Evolutionary conservation across 2,888 invertebrate genomes (phyloP).

Genomic region (Lottia gigantea): DNA sequence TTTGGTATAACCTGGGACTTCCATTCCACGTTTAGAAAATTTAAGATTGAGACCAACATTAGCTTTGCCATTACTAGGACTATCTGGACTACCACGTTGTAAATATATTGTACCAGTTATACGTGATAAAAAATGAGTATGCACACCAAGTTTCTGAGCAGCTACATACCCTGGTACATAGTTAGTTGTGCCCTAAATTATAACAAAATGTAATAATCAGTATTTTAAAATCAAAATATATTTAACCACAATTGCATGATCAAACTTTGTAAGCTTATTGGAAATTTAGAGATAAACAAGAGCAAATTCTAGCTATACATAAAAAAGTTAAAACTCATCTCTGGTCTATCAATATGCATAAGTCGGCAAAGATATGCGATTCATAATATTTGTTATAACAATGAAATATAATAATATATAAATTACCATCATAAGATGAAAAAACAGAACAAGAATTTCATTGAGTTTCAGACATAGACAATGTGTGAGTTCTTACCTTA

Average conservation of each 20-base stretch:
- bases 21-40: constrained; percentile 80
- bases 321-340: too few relatives aligned
- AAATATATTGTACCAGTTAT: constrained; percentile 88
- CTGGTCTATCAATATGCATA: too few relatives aligned
- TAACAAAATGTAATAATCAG: constrained; percentile 7
- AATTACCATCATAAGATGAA: too few relatives aligned
- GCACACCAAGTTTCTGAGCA: constrained; percentile 71
- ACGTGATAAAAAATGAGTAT: constrained; percentile 80
- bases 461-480: background rate
- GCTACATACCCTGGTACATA: constrained; percentile 64
- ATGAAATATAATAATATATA: too few relatives aligned
- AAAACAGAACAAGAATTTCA: too few relatives aligned
- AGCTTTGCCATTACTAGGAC: constrained; percentile 63
- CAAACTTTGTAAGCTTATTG: background rate
- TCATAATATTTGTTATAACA: too few relatives aligned
- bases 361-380: too few relatives aligned
- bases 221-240: background rate
- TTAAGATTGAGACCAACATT: constrained; percentile 94
- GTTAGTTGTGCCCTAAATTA: constrained; percentile 25
- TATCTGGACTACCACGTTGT: constrained; percentile 40
- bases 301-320: too few relatives aligned
- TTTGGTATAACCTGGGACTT: constrained; percentile 83
- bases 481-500: constrained; percentile 18
- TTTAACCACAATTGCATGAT: background rate
- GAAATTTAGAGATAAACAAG: background rate